Evolutionary conservation across 2,113 vertebrate genomes (phyloP).

Genomic region (Andinoacara biseriatus): DNA sequence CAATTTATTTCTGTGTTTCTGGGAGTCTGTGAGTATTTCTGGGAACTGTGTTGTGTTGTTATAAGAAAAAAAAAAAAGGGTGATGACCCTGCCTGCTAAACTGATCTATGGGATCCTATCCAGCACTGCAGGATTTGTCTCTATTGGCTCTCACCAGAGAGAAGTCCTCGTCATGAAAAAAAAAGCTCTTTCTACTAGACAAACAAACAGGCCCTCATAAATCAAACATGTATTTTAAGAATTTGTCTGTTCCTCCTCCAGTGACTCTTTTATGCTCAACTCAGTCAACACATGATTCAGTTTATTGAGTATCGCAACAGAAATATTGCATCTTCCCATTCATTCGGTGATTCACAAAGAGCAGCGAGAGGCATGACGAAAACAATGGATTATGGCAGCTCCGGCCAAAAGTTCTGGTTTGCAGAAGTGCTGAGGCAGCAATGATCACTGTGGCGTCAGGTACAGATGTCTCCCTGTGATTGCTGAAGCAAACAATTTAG

Average conservation of each 20-base stretch:
- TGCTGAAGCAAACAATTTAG: constrained; percentile 30
- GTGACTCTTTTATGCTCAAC: constrained; percentile 10
- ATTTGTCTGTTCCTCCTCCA: constrained; percentile 27
- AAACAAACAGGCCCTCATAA: constrained; percentile 25
- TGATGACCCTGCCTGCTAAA: constrained; percentile 20
- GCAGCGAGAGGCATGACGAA: constrained; percentile 31
- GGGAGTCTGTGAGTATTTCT: not conserved
- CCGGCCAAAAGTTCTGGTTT: constrained; percentile 33
- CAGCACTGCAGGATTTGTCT: constrained; percentile 3
- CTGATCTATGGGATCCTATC: constrained; percentile 43
- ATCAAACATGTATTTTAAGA: constrained; percentile 50
- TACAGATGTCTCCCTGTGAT: constrained; percentile 45
- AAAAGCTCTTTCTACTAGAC: constrained; percentile 5
- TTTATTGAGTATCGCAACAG: constrained; percentile 39
- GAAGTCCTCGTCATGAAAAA: not conserved
- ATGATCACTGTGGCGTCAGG: constrained; percentile 26
- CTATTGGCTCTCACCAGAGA: constrained; percentile 32
- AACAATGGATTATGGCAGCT: constrained; percentile 53
- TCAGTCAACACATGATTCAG: not conserved
- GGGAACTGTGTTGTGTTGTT: not conserved
- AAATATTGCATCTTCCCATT: constrained; percentile 47
- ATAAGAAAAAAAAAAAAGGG: not conserved
- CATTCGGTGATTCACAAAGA: constrained; percentile 10
- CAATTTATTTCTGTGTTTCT: not conserved
- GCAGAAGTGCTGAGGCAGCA: constrained; percentile 60